Conservation (phyloP, 2,888 invertebrate genomes). For the Augiades crinisus region DNA sequence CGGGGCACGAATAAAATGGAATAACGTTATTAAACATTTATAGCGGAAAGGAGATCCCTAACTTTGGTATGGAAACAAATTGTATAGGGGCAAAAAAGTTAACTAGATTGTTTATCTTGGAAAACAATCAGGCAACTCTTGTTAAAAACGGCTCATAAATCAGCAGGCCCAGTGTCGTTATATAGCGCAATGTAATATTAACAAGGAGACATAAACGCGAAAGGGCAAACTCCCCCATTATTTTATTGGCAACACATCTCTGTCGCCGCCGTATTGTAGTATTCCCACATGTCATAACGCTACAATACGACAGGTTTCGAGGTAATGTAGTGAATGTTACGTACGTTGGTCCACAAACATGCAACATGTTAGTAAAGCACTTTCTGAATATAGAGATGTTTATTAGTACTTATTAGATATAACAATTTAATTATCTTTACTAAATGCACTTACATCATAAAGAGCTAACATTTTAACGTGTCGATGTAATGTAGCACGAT, state of each 20-base stretch:
- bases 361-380: too few species aligned
- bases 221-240: background rate
- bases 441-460: too few species aligned
- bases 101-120: slow-evolving; percentile 22
- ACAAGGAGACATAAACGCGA: background rate
- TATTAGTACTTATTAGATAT: too few species aligned
- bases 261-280: slow-evolving; percentile 1
- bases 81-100: slow-evolving; percentile 21
- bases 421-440: too few species aligned
- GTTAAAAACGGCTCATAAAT: slow-evolving; percentile 23
- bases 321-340: background rate
- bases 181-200: background rate
- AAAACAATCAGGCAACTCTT: slow-evolving; percentile 22
- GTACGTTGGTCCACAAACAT: background rate
- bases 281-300: background rate
- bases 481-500: too few species aligned
- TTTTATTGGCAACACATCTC: background rate
- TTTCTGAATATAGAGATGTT: too few species aligned
- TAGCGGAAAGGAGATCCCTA: slow-evolving; percentile 18
- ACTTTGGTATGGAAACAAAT: slow-evolving; percentile 16
- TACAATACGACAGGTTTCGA: background rate
- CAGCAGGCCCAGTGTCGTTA: slow-evolving; percentile 8
- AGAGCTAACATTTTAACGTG: too few species aligned
- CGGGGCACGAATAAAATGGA: slow-evolving; percentile 13
- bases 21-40: slow-evolving; percentile 25